Evolutionary conservation across 2,113 vertebrate genomes (phyloP), one percentile per base, ranked within the genome.

Genomic region (Acanthisitta chloris): DNA sequence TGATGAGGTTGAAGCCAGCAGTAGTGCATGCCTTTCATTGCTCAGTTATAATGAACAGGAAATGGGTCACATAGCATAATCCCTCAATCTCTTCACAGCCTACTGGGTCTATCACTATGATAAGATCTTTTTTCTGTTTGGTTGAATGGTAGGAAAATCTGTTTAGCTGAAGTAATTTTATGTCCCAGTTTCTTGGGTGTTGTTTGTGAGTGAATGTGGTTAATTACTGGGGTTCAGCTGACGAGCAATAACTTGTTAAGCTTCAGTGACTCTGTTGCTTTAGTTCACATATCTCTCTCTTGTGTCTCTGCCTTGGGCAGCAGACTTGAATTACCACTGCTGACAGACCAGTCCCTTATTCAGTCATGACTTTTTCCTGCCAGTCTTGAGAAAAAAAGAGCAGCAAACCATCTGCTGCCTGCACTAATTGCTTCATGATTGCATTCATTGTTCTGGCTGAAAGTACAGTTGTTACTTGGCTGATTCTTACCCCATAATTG

Each of bases 381-480:
- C 93, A 94, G 59, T 86, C 88, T 83, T 71, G 45, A 88, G 74
- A 14, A 81, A 79, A 96, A 79, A 89, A 74, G 34, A 90, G 67
- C 82, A 86, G 72, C 76, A 88, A 92, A 88, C 93, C 87, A 83
- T 94, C 94, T 95, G 96, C 81, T 1, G 51, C 82, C 88, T 88
- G 55, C 40, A 70, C 94, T 96, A 97, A 96, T 96, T 97, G 85
- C 93, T 94, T 81, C 72, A 29, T 93, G 94, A 94, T 96, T 95
- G 64, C 90, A 59, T 74, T 95, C 78, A 90, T 96, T 96, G 88
- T 93, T 94, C 90, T 86, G 80, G 55, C 64, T 71, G 64, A 83
- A 91, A 91, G 62, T 86, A 59, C 57, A 14, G 64, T 88, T 77
- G 71, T 91, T 86, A 67, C 21, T 26, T 78, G 93, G 48, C 55